phyloP scores from a whole-genome alignment of 2,797 vertebrate species.

The Galagoides demidoff region DNA sequence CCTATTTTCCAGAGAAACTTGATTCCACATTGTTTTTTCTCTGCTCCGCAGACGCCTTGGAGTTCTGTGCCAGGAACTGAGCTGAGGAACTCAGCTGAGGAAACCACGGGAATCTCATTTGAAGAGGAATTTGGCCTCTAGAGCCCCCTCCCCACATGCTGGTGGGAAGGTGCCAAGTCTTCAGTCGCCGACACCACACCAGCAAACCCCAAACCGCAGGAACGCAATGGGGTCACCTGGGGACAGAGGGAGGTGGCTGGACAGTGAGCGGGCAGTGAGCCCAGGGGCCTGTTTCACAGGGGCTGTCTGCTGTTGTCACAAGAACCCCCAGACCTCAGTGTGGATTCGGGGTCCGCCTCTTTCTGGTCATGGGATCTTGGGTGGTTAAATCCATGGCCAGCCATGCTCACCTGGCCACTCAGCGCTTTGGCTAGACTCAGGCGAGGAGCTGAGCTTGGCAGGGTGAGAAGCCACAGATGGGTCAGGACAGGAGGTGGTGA shows the following conservation, averaged over 20 bases:
- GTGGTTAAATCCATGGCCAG: neutral
- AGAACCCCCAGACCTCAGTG: neutral
- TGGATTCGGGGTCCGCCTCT: neutral
- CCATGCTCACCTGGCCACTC: neutral
- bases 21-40: conserved; percentile 75
- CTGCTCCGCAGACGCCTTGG: conserved; percentile 24
- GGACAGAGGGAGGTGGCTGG: conserved; percentile 63
- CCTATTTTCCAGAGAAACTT: conserved; percentile 64
- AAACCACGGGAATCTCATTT: conserved; percentile 73
- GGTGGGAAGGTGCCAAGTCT: conserved; percentile 57
- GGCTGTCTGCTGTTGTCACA: neutral
- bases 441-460: neutral
- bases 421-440: neutral
- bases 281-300: neutral
- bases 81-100: conserved; percentile 52
- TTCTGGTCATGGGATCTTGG: neutral
- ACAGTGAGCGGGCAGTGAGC: neutral
- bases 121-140: conserved; percentile 68
- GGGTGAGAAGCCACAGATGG: neutral
- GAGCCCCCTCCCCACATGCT: conserved; percentile 63
- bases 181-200: neutral
- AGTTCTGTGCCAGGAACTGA: neutral
- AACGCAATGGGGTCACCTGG: conserved; percentile 64
- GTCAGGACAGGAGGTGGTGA: neutral
- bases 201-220: conserved; percentile 68